Evolutionary conservation across 2,888 invertebrate genomes (phyloP), one percentile per base, ranked within the genome.

Genomic region (Limulus polyphemus): DNA sequence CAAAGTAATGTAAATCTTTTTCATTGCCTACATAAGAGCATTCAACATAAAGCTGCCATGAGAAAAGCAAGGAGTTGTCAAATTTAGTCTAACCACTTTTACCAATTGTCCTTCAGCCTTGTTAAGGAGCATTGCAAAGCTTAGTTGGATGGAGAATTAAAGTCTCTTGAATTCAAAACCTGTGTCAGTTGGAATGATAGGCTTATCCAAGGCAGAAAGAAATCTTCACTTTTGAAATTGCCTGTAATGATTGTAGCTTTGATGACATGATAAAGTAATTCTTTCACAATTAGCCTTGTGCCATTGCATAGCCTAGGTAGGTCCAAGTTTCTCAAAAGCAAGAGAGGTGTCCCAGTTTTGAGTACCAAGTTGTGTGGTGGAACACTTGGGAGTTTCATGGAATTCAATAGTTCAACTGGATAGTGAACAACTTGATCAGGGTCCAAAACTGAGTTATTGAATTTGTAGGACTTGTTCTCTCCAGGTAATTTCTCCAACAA

Each of bases 31-130:
- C 67, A 3, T 67, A 9, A 5, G 67, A 64, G n/a, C 67, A 51
- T 0, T 68, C 71, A 0, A 72, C 73, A 62, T 72, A 72, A 7
- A 73, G 61, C 55, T 73, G 73, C 0, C 71, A 67, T 73, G 72
- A 0, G 71, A 57, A 60, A 73, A 74, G 32, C 65, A 64, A n/a
- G 66, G 64, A 14, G 59, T 48, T 12, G 49, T 10, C 17, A 70
- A 55, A 55, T 65, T 46, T 11, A 71, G 11, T 11, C 65, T 67
- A 17, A 57, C 64, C 11, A 48, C 47, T 11, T 64, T 55, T 9
- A 69, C 56, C 12, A 64, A 58, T 17, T 70, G 69, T 3, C 65
- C 69, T 54, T 69, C 69, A 11, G 67, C 12, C 54, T 69, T 70
- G 59, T 69, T 67, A n/a, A 69, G 63, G 32, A 65, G 62, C 17